A percentile compares a stretch with the other conserved stretches of the same genome.
Conservation (phyloP, 2,888 invertebrate species). For the Drosophila incognita region DNA sequence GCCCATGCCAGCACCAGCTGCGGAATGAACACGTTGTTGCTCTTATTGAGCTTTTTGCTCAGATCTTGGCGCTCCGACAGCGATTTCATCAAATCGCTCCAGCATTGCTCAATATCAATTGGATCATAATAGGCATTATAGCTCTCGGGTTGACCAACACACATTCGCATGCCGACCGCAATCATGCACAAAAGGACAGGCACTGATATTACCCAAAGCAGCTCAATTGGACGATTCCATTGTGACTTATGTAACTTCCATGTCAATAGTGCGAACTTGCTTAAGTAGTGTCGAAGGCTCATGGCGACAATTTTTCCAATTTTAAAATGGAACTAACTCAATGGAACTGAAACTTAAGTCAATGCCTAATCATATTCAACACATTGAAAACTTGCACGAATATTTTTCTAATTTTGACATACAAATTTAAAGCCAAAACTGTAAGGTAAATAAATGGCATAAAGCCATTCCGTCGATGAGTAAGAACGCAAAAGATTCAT, state of each 20-base stretch:
- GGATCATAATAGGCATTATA: slow-evolving; percentile 23
- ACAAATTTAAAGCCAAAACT: background rate
- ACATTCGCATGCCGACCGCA: slow-evolving; percentile 30
- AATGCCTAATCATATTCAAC: slow-evolving; percentile 2
- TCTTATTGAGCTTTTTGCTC: background rate
- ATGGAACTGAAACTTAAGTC: background rate
- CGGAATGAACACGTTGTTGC: slow-evolving; percentile 54
- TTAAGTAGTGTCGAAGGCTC: slow-evolving; percentile 42
- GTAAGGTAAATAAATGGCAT: too few species aligned
- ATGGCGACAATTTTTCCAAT: slow-evolving; percentile 31
- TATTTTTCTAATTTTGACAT: background rate
- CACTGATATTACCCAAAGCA: slow-evolving; percentile 40
- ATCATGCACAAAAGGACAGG: slow-evolving; percentile 44
- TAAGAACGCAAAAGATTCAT: too few species aligned
- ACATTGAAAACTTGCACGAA: background rate
- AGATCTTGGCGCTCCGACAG: slow-evolving; percentile 18
- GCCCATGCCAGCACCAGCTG: slow-evolving; percentile 64
- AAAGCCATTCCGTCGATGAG: background rate
- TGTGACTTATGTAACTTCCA: slow-evolving; percentile 63
- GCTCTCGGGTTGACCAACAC: background rate
- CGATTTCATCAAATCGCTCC: slow-evolving; percentile 44
- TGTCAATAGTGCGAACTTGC: slow-evolving; percentile 47
- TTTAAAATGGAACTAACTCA: background rate
- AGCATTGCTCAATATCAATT: slow-evolving; percentile 43
- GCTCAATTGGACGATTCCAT: slow-evolving; percentile 43